phyloP scores from a whole-genome alignment of 2,888 invertebrate species.

The Halocaridina rubra region DNA sequence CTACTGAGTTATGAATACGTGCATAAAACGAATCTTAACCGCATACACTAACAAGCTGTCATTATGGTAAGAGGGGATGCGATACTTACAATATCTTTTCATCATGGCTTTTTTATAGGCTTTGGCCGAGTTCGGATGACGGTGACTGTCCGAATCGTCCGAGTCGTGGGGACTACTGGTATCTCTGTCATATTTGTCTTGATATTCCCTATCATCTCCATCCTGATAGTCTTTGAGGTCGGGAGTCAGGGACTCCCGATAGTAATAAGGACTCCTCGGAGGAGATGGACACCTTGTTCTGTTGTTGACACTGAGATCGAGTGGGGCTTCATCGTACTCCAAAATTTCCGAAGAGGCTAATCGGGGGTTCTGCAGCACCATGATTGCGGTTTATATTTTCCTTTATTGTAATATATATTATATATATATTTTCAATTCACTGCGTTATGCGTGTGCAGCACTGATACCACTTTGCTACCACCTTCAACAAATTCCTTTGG shows the following conservation, averaged over 20 bases:
- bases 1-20: too few species aligned
- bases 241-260: slow-evolving; percentile 22
- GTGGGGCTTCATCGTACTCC: slow-evolving; percentile 56
- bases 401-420: background rate
- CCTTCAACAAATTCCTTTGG: background rate
- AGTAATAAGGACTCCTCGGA: slow-evolving; percentile 35
- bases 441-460: background rate
- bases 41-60: too few species aligned
- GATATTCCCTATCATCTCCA: slow-evolving; percentile 30
- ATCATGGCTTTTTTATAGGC: slow-evolving; percentile 93
- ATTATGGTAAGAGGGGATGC: too few species aligned
- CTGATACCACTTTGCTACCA: background rate
- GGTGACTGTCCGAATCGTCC: slow-evolving; percentile 79
- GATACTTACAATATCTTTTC: slow-evolving; percentile 92
- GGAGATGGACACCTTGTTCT: slow-evolving; percentile 47
- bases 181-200: too few species aligned
- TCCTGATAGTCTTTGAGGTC: slow-evolving; percentile 43
- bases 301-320: slow-evolving; percentile 54
- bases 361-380: slow-evolving; percentile 59
- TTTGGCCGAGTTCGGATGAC: slow-evolving; percentile 66
- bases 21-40: too few species aligned
- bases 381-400: slow-evolving; percentile 10
- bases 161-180: slow-evolving; percentile 76
- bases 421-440: background rate
- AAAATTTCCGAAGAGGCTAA: slow-evolving; percentile 54